A percentile compares a stretch with the other conserved stretches of the same genome.
phyloP scores from a whole-genome alignment of 2,797 vertebrate genomes.

The Mormyrops attenuatus region DNA sequence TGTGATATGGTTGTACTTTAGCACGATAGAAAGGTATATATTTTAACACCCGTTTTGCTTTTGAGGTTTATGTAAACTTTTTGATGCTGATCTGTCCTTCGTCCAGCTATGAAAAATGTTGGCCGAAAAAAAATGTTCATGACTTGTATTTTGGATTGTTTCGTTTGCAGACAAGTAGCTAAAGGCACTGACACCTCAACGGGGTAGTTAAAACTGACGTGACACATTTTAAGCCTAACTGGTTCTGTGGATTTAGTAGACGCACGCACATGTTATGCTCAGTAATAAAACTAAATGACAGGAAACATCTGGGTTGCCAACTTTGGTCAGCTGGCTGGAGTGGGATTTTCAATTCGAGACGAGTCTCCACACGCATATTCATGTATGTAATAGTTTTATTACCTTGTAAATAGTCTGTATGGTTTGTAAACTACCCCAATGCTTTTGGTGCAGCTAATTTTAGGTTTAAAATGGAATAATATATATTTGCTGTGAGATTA shows the following conservation, averaged over 20 bases:
- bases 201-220: background rate
- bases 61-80: background rate
- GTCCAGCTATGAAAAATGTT: background rate
- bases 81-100: background rate
- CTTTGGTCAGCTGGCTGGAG: background rate
- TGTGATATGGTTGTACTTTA: background rate
- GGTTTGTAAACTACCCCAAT: background rate
- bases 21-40: background rate
- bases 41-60: background rate
- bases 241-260: background rate
- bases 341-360: background rate
- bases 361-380: background rate
- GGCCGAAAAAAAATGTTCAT: background rate
- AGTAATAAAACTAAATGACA: background rate
- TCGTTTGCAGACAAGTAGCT: background rate
- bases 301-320: background rate
- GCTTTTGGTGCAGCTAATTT: background rate
- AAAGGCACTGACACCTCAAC: background rate
- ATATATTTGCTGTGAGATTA: background rate
- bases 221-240: background rate
- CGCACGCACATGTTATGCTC: background rate
- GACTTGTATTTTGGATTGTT: background rate
- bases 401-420: background rate
- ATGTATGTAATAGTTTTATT: background rate
- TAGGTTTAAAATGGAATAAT: background rate